Conservation (phyloP, 2,888 invertebrate species). For the Hyles lineata region DNA sequence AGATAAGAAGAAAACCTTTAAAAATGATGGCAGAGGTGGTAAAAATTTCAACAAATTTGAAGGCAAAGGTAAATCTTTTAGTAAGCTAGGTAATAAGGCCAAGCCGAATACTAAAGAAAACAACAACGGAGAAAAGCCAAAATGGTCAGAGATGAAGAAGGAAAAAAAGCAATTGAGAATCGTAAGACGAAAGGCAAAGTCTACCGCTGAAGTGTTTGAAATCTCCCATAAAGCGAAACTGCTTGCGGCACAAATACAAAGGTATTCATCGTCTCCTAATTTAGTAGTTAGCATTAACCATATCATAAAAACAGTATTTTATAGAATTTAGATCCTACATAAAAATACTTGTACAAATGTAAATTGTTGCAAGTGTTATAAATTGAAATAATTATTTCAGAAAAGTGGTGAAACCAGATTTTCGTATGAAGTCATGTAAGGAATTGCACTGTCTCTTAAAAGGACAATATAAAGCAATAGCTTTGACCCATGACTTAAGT, state of each 20-base stretch:
- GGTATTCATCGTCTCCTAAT: conserved; percentile 48
- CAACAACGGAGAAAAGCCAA: conserved; percentile 75
- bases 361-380: no score
- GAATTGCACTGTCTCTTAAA: conserved; percentile 87
- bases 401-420: conserved; percentile 83
- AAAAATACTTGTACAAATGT: not conserved
- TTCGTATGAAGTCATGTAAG: conserved; percentile 84
- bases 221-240: conserved; percentile 77
- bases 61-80: conserved; percentile 41
- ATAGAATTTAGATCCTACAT: no score
- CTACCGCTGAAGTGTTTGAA: conserved; percentile 75
- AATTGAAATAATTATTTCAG: conserved; percentile 45
- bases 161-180: conserved; percentile 89
- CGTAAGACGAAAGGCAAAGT: conserved; percentile 86
- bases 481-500: conserved; percentile 94
- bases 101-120: conserved; percentile 59
- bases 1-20: conserved; percentile 32
- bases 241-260: conserved; percentile 76
- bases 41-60: conserved; percentile 42
- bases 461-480: conserved; percentile 87
- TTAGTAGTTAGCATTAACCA: no score
- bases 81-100: conserved; percentile 45
- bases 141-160: conserved; percentile 91
- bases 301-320: no score
- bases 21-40: conserved; percentile 34